These are phyloP conservation scores for Anoplius nigerrimus DNA, from an alignment of 2,888 invertebrate genomes.

Conservation along the genomic window DNA sequence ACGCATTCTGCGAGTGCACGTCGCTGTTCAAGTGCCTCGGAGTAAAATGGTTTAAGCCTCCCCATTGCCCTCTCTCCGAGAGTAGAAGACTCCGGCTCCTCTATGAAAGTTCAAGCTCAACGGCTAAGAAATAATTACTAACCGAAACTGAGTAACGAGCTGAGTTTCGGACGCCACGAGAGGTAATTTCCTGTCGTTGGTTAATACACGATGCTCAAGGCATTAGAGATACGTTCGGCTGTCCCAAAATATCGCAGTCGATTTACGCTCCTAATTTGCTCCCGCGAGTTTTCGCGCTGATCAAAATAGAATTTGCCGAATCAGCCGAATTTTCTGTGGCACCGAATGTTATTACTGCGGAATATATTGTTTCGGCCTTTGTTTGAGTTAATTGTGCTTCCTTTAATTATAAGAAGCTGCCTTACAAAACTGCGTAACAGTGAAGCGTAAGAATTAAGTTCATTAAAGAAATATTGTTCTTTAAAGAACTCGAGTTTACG, in stretches of 20 bases:
- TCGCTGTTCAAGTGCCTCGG: conserved; percentile 17
- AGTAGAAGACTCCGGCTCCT: conserved; percentile 13
- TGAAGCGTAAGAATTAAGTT: too few relatives aligned
- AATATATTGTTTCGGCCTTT: too few relatives aligned
- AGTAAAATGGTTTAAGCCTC: conserved; percentile 26
- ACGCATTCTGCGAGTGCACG: conserved; percentile 17
- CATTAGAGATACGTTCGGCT: background rate
- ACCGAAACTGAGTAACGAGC: conserved; percentile 30
- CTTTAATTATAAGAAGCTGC: too few relatives aligned
- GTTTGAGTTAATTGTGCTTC: too few relatives aligned
- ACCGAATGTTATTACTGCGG: too few relatives aligned
- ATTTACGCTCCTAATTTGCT: too few relatives aligned
- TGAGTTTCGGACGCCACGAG: conserved; percentile 22
- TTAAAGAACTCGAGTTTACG: too few relatives aligned
- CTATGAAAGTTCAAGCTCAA: conserved; percentile 36
- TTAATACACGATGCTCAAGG: conserved; percentile 4
- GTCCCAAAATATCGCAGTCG: conserved; percentile 9
- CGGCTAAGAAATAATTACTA: conserved; percentile 20
- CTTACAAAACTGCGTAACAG: too few relatives aligned
- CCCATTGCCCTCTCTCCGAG: too few relatives aligned
- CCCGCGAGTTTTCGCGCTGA: too few relatives aligned
- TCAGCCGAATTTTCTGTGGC: background rate
- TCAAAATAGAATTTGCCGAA: too few relatives aligned
- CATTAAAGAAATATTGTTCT: too few relatives aligned
- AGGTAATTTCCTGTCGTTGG: conserved; percentile 37